Evolutionary conservation across 2,113 vertebrate species (phyloP).

Genomic region (Tyrannus savana): DNA sequence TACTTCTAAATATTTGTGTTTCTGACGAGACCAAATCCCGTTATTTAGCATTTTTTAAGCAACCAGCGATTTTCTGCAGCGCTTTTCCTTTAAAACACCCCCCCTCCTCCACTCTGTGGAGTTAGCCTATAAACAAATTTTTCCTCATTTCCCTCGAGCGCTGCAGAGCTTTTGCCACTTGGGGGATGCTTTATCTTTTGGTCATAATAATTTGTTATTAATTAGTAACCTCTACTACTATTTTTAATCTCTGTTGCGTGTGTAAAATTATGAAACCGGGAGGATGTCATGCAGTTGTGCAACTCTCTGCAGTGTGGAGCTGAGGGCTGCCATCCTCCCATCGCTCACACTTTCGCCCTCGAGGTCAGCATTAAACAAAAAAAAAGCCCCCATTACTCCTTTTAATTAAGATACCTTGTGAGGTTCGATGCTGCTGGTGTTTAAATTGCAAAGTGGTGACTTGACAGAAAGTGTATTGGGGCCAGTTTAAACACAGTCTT

Average conservation of each 20-base stretch:
- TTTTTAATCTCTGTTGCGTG: background rate
- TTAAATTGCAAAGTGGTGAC: background rate
- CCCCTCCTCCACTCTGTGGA: rapidly evolving
- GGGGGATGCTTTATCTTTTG: background rate
- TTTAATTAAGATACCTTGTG: background rate
- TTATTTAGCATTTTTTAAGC: background rate
- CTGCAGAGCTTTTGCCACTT: background rate
- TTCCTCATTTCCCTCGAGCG: background rate
- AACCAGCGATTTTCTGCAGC: background rate
- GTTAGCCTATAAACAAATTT: background rate
- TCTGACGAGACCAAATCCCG: background rate
- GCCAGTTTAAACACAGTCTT: background rate
- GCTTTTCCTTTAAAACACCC: background rate
- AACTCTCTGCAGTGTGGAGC: background rate
- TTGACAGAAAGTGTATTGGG: background rate
- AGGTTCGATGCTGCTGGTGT: background rate
- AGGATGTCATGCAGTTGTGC: background rate
- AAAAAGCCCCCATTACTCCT: rapidly evolving
- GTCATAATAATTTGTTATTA: background rate
- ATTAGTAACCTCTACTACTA: background rate
- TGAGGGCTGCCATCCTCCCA: background rate
- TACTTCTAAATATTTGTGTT: background rate
- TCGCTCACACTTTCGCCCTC: background rate
- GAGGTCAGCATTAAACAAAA: background rate
- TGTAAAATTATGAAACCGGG: background rate